phyloP scores from a whole-genome alignment of 2,888 invertebrate species.

The Caenorhabditis panamensis region DNA sequence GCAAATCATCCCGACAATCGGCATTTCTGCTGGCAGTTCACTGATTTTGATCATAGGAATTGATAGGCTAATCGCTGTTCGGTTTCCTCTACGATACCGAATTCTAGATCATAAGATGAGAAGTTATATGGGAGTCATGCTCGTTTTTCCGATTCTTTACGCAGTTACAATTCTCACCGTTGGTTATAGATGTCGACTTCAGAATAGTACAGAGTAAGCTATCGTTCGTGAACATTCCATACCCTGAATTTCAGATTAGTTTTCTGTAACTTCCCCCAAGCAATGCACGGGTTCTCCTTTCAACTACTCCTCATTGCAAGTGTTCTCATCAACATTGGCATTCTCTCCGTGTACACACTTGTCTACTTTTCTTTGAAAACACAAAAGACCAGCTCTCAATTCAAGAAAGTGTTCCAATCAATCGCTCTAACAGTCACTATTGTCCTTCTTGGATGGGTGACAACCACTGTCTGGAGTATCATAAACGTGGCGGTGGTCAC shows the following conservation, averaged over 20 bases:
- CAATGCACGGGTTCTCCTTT: conserved; percentile 26
- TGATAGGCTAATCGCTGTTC: too few species aligned
- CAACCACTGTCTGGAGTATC: conserved; percentile 28
- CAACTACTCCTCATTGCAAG: conserved; percentile 19
- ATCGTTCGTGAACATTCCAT: too few species aligned
- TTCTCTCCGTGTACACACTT: conserved; percentile 19
- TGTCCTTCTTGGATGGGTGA: conserved; percentile 45
- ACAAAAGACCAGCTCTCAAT: conserved; percentile 18
- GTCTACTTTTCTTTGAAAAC: conserved; percentile 27
- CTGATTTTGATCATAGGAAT: too few species aligned
- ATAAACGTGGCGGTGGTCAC: conserved; percentile 2
- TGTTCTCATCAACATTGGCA: conserved; percentile 5
- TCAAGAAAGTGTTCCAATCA: conserved; percentile 47
- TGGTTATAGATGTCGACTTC: too few species aligned
- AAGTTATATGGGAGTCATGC: too few species aligned
- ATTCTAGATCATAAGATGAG: too few species aligned
- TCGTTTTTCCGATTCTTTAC: too few species aligned
- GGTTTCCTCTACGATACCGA: too few species aligned
- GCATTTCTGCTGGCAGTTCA: too few species aligned
- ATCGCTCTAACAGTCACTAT: conserved; percentile 38
- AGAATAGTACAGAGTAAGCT: too few species aligned
- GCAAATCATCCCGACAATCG: too few species aligned
- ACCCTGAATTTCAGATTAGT: conserved; percentile 31
- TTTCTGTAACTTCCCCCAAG: conserved; percentile 24
- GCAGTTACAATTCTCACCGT: too few species aligned